Evolutionary conservation across 2,888 invertebrate species (phyloP).

Genomic region (Cataglyphis altisquamis): DNA sequence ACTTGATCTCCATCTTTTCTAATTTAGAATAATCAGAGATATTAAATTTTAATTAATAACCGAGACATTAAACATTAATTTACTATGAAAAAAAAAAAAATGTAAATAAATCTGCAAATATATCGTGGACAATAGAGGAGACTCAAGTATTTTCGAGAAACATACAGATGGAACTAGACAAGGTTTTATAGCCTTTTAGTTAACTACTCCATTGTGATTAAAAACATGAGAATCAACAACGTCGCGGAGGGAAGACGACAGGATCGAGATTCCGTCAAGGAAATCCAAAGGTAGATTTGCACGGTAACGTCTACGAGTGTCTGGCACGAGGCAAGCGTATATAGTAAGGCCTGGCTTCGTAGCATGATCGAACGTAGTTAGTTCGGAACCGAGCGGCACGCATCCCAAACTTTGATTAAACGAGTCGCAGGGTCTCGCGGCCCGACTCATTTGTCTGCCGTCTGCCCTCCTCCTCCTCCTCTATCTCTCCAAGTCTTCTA

Average conservation of each 20-base stretch:
- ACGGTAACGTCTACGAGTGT: slow-evolving; percentile 50
- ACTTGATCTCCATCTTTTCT: neutral
- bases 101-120: neutral
- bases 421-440: slow-evolving; percentile 78
- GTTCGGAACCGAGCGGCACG: slow-evolving; percentile 80
- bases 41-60: neutral
- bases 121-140: neutral
- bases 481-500: slow-evolving; percentile 64
- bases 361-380: slow-evolving; percentile 83
- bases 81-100: neutral
- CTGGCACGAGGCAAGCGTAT: slow-evolving; percentile 49
- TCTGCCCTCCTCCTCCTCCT: slow-evolving; percentile 68
- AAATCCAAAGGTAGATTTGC: slow-evolving; percentile 40
- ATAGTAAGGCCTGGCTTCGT: slow-evolving; percentile 64
- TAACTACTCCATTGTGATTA: neutral
- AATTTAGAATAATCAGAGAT: neutral
- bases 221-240: slow-evolving; percentile 26
- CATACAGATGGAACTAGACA: neutral
- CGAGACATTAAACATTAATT: neutral
- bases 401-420: slow-evolving; percentile 84
- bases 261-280: slow-evolving; percentile 36
- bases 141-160: neutral
- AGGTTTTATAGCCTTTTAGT: neutral
- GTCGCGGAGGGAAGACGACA: slow-evolving; percentile 25
- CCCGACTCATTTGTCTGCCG: slow-evolving; percentile 77